phyloP scores from a whole-genome alignment of 1,140 invertebrate species.

The Temnothorax curvispinosus region DNA sequence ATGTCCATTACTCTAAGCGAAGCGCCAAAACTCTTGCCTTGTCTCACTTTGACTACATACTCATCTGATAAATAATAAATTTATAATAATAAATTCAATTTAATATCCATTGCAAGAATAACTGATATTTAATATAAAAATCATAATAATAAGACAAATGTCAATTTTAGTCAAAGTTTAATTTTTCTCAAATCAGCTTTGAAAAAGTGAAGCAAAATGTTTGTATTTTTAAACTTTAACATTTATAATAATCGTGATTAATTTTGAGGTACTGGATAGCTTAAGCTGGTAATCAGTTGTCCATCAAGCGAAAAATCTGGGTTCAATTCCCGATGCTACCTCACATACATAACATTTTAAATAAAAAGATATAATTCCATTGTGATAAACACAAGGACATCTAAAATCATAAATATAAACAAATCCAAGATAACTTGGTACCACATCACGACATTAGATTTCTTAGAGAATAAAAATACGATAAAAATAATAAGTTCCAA shows the following conservation, averaged over 20 bases:
- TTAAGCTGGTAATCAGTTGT: not conserved
- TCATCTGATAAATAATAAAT: conserved; percentile 84
- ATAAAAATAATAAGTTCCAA: not conserved
- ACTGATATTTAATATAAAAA: conserved; percentile 1
- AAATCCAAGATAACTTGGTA: not conserved
- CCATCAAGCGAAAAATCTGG: not conserved
- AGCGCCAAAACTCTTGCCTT: conserved; percentile 87
- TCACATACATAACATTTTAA: not conserved
- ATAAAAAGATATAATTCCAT: not conserved
- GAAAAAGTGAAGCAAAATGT: not conserved
- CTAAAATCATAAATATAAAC: not conserved
- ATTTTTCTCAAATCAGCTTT: not conserved
- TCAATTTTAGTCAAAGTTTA: not conserved
- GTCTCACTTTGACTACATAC: conserved; percentile 88
- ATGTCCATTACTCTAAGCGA: conserved; percentile 90
- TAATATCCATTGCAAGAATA: not conserved
- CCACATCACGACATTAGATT: not conserved
- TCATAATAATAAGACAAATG: not conserved
- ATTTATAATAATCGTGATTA: not conserved
- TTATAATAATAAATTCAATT: not conserved
- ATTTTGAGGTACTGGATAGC: not conserved
- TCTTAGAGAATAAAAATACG: not conserved
- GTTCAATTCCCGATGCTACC: not conserved
- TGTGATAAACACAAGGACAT: not conserved
- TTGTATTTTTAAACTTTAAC: not conserved